A percentile compares a stretch with the other conserved stretches of the same genome.
Evolutionary conservation across 2,888 invertebrate genomes (phyloP).

Genomic region (Perdita meconis): DNA sequence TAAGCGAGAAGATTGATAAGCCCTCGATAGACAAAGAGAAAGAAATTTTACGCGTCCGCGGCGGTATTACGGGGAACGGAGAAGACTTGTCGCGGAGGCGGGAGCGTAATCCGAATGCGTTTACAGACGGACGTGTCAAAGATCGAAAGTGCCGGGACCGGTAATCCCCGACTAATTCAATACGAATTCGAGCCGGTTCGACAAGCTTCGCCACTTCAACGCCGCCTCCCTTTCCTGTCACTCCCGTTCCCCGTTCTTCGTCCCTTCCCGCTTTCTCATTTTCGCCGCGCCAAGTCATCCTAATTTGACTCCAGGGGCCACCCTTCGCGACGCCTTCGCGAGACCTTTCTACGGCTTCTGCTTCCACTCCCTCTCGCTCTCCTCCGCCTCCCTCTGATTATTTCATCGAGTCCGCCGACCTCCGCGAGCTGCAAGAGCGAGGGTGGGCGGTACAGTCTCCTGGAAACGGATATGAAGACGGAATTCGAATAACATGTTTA

Average conservation of each 20-base stretch:
- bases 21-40: background rate
- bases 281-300: constrained; percentile 39
- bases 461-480: constrained; percentile 77
- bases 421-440: constrained; percentile 32
- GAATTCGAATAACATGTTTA: constrained; percentile 80
- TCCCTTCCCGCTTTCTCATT: constrained; percentile 38
- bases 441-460: constrained; percentile 50
- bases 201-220: constrained; percentile 44
- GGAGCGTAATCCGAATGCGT: constrained; percentile 28
- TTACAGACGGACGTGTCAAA: constrained; percentile 30
- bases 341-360: constrained; percentile 14
- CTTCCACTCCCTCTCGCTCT: too few relatives aligned
- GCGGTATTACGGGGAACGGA: background rate
- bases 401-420: constrained; percentile 41
- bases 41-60: constrained; percentile 13
- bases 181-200: constrained; percentile 72
- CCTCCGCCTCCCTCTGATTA: constrained; percentile 3
- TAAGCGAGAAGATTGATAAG: constrained; percentile 13
- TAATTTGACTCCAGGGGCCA: constrained; percentile 41
- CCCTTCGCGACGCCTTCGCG: constrained; percentile 26
- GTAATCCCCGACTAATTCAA: constrained; percentile 76
- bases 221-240: constrained; percentile 4
- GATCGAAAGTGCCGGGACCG: constrained; percentile 51
- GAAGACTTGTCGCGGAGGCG: constrained; percentile 20
- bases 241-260: background rate